phyloP scores from a whole-genome alignment of 2,113 vertebrate species.

The Grammomys surdaster region DNA sequence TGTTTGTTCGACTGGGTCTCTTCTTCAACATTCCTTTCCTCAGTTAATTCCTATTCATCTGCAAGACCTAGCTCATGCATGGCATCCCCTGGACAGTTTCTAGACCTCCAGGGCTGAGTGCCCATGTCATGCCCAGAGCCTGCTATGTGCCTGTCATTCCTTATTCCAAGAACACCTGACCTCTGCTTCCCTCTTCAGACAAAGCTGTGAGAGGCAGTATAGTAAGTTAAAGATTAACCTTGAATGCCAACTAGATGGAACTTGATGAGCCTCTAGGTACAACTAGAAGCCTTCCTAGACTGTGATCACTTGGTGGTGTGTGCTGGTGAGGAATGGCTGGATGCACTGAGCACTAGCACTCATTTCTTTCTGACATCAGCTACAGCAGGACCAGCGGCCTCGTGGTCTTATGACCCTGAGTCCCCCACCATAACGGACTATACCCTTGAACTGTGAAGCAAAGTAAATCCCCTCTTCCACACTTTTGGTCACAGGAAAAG shows the following conservation, averaged over 20 bases:
- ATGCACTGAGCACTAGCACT: not conserved
- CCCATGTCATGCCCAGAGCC: not conserved
- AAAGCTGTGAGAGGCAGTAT: not conserved
- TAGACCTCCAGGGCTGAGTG: too few relatives aligned
- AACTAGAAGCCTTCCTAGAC: not conserved
- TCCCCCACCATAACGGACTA: not conserved
- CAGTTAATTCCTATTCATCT: rapidly evolving
- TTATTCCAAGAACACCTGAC: rapidly evolving
- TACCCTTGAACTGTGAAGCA: not conserved
- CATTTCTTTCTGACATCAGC: not conserved
- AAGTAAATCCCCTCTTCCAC: not conserved
- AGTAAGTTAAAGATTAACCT: not conserved
- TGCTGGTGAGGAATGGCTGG: not conserved
- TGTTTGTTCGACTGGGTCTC: not conserved
- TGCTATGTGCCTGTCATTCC: too few relatives aligned
- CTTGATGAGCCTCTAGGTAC: not conserved
- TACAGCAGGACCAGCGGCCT: not conserved
- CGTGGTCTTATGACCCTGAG: not conserved
- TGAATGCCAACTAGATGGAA: not conserved
- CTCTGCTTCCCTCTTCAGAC: not conserved
- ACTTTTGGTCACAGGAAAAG: not conserved
- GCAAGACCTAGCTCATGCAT: not conserved
- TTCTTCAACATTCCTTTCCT: not conserved
- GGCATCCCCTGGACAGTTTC: not conserved
- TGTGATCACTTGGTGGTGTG: not conserved